Evolutionary conservation across 2,113 vertebrate species (phyloP), one percentile per base, ranked within the genome.

Genomic region (Narcine bancroftii): DNA sequence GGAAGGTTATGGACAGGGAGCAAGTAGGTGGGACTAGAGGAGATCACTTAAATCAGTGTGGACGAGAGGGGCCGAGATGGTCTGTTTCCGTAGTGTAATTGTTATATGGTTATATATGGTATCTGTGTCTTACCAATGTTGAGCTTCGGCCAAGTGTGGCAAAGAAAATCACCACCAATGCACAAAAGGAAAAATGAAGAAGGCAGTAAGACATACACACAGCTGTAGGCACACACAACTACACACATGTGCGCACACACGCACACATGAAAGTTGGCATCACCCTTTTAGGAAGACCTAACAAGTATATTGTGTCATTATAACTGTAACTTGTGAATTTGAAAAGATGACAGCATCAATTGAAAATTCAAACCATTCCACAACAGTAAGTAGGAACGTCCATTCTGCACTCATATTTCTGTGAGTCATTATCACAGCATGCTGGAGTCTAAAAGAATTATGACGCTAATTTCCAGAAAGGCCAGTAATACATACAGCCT

Each of bases 391-490:
- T 42, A 60, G n/a, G n/a, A 63, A 63, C 63, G 56, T 11, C 85
- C 56, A 89, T 65, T 89, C 63, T 60, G 56, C 39, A n/a, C 56
- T 89, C 56, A 89, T 89, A 42, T 65, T 85, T 85, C 56, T 65
- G 36, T 42, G 53, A 60, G 85, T 89, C 56, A 89, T 65, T 89
- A 39, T 65, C 56, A 42, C 85, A n/a, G 56, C 56, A 65, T 1
- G 15, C 33, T 65, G 85, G 56, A 89, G 60, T 63, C 85, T 42
- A 56, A 89, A 63, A 89, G 85, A 65, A 89, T 89, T 60, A 65
- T 39, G 29, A 65, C 39, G 56, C 63, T 83, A 50, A 53, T 63
- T 65, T 65, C 56, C 3, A 2, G 85, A 63, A 89, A 65, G 19
- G 56, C 56, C n/a, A 65, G 17, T 89, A 65, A 89, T 63, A 39